phyloP scores from a whole-genome alignment of 2,113 vertebrate species.

The Gobiocypris rarus region DNA sequence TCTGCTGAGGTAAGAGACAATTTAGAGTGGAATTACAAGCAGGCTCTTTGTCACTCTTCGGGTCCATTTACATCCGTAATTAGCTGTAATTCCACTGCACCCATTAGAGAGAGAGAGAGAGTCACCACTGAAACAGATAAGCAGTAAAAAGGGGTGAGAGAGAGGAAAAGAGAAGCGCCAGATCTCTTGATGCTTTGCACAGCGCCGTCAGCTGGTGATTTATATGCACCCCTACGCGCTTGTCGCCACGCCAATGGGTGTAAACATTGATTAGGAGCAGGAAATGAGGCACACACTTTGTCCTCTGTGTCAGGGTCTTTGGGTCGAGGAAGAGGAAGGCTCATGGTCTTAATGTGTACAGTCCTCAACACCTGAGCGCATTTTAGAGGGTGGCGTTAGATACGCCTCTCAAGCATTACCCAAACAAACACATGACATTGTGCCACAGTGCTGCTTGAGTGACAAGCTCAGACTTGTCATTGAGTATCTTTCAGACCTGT shows the following conservation, averaged over 20 bases:
- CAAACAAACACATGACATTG: slow-evolving; percentile 66
- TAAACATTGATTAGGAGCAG: slow-evolving; percentile 78
- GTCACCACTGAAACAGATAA: slow-evolving; percentile 54
- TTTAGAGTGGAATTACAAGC: slow-evolving; percentile 92
- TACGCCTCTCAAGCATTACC: slow-evolving; percentile 73
- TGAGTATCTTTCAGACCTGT: slow-evolving; percentile 79
- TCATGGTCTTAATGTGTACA: slow-evolving; percentile 75
- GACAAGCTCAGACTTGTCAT: slow-evolving; percentile 72
- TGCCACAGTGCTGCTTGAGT: slow-evolving; percentile 67
- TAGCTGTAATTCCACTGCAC: slow-evolving; percentile 86
- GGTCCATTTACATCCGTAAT: slow-evolving; percentile 94
- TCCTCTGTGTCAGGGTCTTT: slow-evolving; percentile 75
- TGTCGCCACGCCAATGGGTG: slow-evolving; percentile 69
- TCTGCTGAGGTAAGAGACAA: slow-evolving; percentile 93
- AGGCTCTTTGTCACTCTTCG: slow-evolving; percentile 82
- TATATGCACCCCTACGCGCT: slow-evolving; percentile 54
- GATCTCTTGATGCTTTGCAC: slow-evolving; percentile 54
- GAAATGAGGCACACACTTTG: slow-evolving; percentile 78
- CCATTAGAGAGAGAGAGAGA: slow-evolving; percentile 81
- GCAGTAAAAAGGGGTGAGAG: slow-evolving; percentile 54
- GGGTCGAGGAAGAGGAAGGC: slow-evolving; percentile 68
- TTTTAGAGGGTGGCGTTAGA: slow-evolving; percentile 72
- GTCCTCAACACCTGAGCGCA: slow-evolving; percentile 73
- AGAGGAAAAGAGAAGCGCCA: slow-evolving; percentile 53
- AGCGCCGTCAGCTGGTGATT: slow-evolving; percentile 63